A percentile compares a stretch with the other conserved stretches of the same genome.
phyloP scores from a whole-genome alignment of 2,797 vertebrate species.

The Falco rusticolus region DNA sequence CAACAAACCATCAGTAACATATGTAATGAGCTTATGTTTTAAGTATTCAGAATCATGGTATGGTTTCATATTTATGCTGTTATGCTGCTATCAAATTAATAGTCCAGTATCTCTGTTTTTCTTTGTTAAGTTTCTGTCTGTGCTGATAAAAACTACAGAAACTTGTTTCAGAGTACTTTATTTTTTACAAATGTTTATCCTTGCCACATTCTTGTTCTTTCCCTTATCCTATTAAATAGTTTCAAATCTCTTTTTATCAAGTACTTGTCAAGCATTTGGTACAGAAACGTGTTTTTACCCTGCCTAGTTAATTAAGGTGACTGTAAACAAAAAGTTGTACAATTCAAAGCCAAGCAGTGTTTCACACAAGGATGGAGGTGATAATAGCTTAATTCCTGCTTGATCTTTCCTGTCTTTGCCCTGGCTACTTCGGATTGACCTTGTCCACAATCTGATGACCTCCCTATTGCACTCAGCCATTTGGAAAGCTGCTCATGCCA shows the following conservation, averaged over 20 bases:
- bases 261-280: constrained; percentile 45
- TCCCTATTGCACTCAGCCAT: constrained; percentile 77
- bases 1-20: neutral
- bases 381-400: constrained; percentile 92
- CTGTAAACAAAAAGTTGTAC: constrained; percentile 70
- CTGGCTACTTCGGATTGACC: constrained; percentile 87
- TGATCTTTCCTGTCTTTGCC: constrained; percentile 89
- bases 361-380: constrained; percentile 83
- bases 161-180: neutral
- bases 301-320: constrained; percentile 63
- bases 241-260: constrained; percentile 35
- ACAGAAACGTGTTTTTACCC: constrained; percentile 39
- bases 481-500: constrained; percentile 81
- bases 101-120: neutral
- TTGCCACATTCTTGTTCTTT: neutral
- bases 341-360: constrained; percentile 76
- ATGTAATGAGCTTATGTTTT: constrained; percentile 52
- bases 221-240: neutral
- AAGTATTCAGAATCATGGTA: constrained; percentile 12
- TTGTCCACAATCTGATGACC: constrained; percentile 89
- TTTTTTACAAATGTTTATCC: neutral
- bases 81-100: neutral
- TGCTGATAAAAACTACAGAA: neutral
- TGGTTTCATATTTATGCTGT: neutral
- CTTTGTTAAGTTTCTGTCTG: neutral